Evolutionary conservation across 2,113 vertebrate species (phyloP).

Genomic region (Rana temporaria): DNA sequence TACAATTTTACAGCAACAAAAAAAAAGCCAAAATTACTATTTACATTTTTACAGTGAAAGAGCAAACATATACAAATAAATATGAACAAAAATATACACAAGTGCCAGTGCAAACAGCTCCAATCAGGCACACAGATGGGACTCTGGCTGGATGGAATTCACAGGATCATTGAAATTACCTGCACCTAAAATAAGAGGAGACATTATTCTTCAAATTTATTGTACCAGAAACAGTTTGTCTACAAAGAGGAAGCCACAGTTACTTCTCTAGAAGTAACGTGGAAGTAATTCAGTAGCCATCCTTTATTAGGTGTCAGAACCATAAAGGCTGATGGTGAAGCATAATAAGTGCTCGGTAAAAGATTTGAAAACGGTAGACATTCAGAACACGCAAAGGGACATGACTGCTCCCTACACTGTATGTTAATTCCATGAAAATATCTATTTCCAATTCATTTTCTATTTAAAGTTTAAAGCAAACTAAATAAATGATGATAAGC

Average conservation of each 20-base stretch:
- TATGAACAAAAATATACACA: neutral
- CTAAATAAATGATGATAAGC: too few relatives aligned
- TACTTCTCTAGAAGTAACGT: neutral
- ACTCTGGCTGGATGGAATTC: slow-evolving; percentile 36
- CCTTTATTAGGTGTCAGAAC: too few relatives aligned
- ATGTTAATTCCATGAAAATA: too few relatives aligned
- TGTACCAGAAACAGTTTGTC: neutral
- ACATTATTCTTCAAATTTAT: slow-evolving; percentile 20
- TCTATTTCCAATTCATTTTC: too few relatives aligned
- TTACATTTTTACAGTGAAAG: neutral
- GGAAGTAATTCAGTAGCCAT: neutral
- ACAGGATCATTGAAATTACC: neutral
- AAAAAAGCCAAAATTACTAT: neutral
- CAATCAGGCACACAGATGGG: slow-evolving; percentile 40
- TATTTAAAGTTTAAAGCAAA: too few relatives aligned
- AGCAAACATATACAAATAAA: neutral
- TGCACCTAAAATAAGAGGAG: slow-evolving; percentile 51
- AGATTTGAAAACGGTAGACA: too few relatives aligned
- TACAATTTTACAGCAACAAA: slow-evolving; percentile 12
- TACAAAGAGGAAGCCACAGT: neutral
- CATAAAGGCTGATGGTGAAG: too few relatives aligned
- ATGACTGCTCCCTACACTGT: too few relatives aligned
- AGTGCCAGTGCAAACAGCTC: neutral
- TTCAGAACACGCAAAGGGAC: too few relatives aligned
- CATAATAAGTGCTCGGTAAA: too few relatives aligned